A percentile compares a stretch with the other conserved stretches of the same genome.
These are phyloP conservation scores for Euura saliciscinereae DNA, from an alignment of 1,140 invertebrate genomes.

Conservation along the genomic window DNA sequence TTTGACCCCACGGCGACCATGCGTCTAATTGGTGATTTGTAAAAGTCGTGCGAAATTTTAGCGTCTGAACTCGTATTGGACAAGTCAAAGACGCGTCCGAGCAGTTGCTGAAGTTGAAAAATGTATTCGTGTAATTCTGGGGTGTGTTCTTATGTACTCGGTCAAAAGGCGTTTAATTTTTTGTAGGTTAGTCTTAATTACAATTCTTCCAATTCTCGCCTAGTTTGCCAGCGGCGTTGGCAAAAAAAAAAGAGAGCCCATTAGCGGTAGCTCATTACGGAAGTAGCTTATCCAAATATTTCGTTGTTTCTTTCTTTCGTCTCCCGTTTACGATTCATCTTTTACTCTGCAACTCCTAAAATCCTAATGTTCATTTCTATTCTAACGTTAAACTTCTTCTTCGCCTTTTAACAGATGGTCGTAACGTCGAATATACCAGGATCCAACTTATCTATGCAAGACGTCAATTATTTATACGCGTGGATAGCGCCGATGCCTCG, in stretches of 20 bases:
- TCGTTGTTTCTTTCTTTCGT: background rate
- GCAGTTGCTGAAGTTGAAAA: too few species aligned
- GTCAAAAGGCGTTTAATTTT: background rate
- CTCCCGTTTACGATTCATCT: background rate
- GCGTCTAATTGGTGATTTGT: background rate
- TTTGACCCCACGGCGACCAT: background rate
- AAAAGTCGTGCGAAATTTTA: too few species aligned
- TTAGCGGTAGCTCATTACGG: constrained; percentile 14
- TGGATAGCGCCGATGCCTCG: constrained; percentile 3
- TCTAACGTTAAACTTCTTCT: constrained; percentile 4
- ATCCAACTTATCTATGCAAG: constrained; percentile 3
- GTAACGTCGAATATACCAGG: background rate
- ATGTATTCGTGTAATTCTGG: too few species aligned
- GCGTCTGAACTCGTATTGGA: too few species aligned
- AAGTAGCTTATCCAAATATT: constrained; percentile 1
- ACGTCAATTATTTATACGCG: constrained; percentile 27
- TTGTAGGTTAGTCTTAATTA: constrained; percentile 11
- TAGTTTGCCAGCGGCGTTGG: background rate
- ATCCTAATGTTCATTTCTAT: background rate
- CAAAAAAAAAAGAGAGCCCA: background rate
- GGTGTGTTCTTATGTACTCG: background rate
- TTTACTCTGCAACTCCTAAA: background rate
- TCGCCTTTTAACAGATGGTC: background rate
- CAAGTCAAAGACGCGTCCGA: too few species aligned
- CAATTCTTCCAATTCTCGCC: constrained; percentile 7